Conservation (phyloP, 2,113 vertebrate species). For the Hyperoodon ampullatus region DNA sequence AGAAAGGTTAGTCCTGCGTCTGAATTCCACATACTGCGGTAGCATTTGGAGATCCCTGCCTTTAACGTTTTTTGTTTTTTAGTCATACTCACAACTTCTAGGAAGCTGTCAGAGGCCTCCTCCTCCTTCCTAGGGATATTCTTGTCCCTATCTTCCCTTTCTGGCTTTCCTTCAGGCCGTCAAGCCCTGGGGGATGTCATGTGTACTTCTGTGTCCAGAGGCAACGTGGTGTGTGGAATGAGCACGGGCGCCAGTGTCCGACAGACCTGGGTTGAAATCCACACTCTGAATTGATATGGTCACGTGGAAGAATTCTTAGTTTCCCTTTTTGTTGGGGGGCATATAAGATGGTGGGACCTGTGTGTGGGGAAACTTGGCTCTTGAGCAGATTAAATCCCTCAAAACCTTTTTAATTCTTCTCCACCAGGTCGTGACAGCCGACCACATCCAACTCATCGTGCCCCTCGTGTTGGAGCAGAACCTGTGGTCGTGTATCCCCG, state of each 20-base stretch:
- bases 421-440: slow-evolving; percentile 92
- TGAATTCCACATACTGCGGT: too few relatives aligned
- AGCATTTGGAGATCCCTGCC: not conserved
- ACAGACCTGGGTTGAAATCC: not conserved
- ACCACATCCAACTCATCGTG: slow-evolving; percentile 98
- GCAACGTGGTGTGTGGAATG: not conserved
- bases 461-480: slow-evolving; percentile 96
- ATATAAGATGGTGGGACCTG: not conserved
- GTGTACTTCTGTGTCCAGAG: not conserved
- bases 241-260: not conserved
- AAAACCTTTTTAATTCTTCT: not conserved
- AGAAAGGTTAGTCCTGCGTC: not conserved
- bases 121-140: not conserved
- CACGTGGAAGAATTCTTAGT: not conserved
- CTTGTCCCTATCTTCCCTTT: not conserved
- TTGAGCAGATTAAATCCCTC: not conserved
- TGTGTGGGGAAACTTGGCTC: not conserved
- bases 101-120: not conserved
- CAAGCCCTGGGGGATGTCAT: not conserved
- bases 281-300: not conserved
- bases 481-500: slow-evolving; percentile 95
- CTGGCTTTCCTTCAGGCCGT: not conserved
- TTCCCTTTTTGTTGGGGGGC: not conserved
- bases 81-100: not conserved
- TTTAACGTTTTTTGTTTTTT: not conserved